Evolutionary conservation across 2,888 invertebrate species (phyloP).

Genomic region (Syrphus vitripennis): DNA sequence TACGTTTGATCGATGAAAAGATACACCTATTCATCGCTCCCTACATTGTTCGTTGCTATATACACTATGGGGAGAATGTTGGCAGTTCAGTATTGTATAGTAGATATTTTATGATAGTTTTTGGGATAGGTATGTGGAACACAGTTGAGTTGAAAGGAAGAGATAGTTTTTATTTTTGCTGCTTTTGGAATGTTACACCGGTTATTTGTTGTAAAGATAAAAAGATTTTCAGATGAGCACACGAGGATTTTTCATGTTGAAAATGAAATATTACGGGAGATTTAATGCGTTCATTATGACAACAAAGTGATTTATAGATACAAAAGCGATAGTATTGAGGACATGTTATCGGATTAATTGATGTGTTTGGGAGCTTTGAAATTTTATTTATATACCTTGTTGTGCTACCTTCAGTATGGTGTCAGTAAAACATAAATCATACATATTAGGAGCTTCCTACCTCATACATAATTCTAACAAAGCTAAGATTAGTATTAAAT

Average conservation of each 20-base stretch:
- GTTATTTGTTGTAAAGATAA: slow-evolving; percentile 32
- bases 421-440: background rate
- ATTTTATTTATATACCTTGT: background rate
- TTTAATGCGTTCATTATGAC: background rate
- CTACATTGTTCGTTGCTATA: slow-evolving; percentile 15
- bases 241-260: slow-evolving; percentile 8
- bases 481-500: too few relatives aligned
- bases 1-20: slow-evolving; percentile 63
- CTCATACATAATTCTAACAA: too few relatives aligned
- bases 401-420: background rate
- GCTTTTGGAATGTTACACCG: slow-evolving; percentile 10
- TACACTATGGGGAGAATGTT: background rate
- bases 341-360: background rate
- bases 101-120: background rate
- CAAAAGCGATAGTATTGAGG: background rate
- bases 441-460: too few relatives aligned
- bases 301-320: slow-evolving; percentile 5
- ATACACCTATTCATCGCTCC: slow-evolving; percentile 48
- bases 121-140: background rate
- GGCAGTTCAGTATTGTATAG: background rate
- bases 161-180: background rate
- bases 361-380: background rate
- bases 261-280: slow-evolving; percentile 18
- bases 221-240: slow-evolving; percentile 34
- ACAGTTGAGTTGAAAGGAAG: background rate